Conservation (phyloP, 2,888 invertebrate genomes). For the Protodeltote pygarga region DNA sequence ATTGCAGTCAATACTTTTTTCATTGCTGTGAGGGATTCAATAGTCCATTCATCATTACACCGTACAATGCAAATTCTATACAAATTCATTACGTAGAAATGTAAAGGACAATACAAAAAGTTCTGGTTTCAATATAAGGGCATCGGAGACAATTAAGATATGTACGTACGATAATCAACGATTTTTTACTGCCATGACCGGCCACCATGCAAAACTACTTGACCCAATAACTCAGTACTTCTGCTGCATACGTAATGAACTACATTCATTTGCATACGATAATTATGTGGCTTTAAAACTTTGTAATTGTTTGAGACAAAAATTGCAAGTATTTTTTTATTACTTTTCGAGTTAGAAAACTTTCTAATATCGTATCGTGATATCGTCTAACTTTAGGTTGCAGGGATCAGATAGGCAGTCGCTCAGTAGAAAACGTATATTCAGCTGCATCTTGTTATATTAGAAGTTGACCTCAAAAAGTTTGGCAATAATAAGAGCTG, state of each 20-base stretch:
- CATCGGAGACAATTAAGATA: conserved; percentile 24
- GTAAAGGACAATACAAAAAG: neutral
- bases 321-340: too few species aligned
- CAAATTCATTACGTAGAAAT: neutral
- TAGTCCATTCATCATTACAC: neutral
- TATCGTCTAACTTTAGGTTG: too few species aligned
- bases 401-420: too few species aligned
- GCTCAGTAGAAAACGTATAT: too few species aligned
- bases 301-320: neutral
- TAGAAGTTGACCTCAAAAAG: too few species aligned
- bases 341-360: too few species aligned
- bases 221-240: conserved; percentile 41
- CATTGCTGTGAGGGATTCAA: too few species aligned
- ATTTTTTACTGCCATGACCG: conserved; percentile 23
- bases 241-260: conserved; percentile 36
- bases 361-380: too few species aligned
- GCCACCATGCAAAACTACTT: conserved; percentile 42
- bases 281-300: conserved; percentile 7
- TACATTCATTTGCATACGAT: conserved; percentile 6
- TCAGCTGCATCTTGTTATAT: too few species aligned
- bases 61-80: neutral
- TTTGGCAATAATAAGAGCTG: too few species aligned
- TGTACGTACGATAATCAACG: conserved; percentile 30
- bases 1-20: too few species aligned
- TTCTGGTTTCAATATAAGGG: conserved; percentile 2